These are phyloP conservation scores for Xenus cinereus DNA, from an alignment of 2,113 vertebrate genomes.

Conservation along the genomic window DNA sequence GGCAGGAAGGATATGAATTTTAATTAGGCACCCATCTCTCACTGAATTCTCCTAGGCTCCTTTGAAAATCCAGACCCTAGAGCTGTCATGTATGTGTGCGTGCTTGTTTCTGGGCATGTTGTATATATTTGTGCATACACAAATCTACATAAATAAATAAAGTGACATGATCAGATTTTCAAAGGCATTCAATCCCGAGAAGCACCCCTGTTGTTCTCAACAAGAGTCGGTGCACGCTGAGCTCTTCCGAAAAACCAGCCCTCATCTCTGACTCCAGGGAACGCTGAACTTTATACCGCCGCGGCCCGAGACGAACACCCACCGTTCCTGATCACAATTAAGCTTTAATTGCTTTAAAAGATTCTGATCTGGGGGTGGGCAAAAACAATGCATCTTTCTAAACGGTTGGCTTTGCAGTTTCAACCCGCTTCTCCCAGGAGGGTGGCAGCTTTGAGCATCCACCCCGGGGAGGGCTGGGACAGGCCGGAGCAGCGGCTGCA, in stretches of 20 bases:
- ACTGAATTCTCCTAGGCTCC: not conserved
- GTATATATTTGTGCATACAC: conserved; percentile 6
- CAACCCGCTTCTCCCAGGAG: not conserved
- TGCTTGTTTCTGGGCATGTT: conserved; percentile 12
- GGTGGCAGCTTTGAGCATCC: not conserved
- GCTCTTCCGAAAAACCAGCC: conserved; percentile 14
- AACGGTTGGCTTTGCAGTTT: not conserved
- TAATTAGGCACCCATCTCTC: conserved; percentile 55
- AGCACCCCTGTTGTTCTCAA: not conserved
- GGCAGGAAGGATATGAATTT: conserved; percentile 37
- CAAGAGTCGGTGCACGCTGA: not conserved
- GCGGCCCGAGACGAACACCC: not conserved
- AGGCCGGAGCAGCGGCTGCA: not conserved
- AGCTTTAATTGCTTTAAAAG: not conserved
- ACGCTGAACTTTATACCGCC: not conserved
- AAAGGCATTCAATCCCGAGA: not conserved
- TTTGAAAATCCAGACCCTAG: conserved; percentile 25
- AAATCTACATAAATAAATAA: conserved; percentile 65
- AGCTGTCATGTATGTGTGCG: conserved; percentile 6
- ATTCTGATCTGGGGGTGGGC: not conserved
- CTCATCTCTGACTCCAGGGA: not conserved
- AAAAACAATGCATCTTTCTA: not conserved
- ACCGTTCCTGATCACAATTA: not conserved
- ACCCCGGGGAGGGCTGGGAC: not conserved
- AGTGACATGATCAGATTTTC: conserved; percentile 38